Evolutionary conservation across 2,888 invertebrate genomes (phyloP), one percentile per base, ranked within the genome.

Genomic region (Argyresthia albistria): DNA sequence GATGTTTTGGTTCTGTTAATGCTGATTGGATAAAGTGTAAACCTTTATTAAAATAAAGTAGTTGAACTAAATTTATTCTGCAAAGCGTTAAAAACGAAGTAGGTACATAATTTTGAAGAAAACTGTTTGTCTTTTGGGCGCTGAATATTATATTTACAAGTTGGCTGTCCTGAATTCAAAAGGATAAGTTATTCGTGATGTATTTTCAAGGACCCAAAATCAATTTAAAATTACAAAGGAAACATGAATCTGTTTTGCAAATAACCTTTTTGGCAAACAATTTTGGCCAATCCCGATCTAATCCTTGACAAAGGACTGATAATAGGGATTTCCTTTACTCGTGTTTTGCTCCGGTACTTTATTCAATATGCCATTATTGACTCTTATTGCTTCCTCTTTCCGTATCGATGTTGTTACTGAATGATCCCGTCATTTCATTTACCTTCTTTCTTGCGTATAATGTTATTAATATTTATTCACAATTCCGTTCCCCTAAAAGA

Each of bases 281-380:
- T 25, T 25, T 47, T 10, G 42, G 11, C 16, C 15, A 42, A 15
- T 39, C 42, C 50, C 11, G 42, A 50, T 50, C 42, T 50, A 50
- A 50, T 50, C 42, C 42, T 25, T 15, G 42, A 42, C 39, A 39
- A 50, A 49, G 25, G 35, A 42, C 39, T 16, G 42, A 42, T 42
- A 25, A 50, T 50, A 39, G 50, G 42, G 50, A 50, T 50, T 50
- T 50, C 16, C 42, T 16, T 11, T 11, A 11, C 42, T 15, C 50
- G 16, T 16, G 42, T 50, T 50, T 42, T 9, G 43, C n/a, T 42
- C 37, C 48, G n/a, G 50, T 42, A n/a, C 43, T 42, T 43, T 43
- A 43, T 50, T 50, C 42, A 43, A 50, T 50, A 50, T 43, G 42
- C 25, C 16, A 50, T 50, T 43, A 50, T n/a, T 50, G 50, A 11